Evolutionary conservation across 2,113 vertebrate species (phyloP).

Genomic region (cat (Felis catus)): DNA sequence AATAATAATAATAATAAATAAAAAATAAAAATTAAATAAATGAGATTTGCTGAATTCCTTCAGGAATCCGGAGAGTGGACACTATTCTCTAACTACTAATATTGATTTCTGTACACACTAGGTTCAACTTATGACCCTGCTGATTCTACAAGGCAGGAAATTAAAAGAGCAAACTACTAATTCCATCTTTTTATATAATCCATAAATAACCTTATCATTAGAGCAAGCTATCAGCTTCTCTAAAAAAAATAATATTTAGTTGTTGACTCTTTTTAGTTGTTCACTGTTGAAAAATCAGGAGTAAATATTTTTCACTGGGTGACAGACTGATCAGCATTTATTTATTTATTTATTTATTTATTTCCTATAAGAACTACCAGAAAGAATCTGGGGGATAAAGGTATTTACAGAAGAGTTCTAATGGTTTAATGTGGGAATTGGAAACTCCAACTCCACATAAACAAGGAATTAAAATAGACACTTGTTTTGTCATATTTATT

Average conservation of each 20-base stretch:
- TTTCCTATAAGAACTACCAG: background rate
- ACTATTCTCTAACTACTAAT: background rate
- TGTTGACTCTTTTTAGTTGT: background rate
- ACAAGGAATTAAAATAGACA: background rate
- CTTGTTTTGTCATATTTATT: background rate
- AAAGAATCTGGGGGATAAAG: background rate
- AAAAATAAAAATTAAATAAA: no score
- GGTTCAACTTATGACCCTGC: background rate
- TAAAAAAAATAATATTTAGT: background rate
- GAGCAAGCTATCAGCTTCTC: background rate
- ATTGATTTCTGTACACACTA: background rate
- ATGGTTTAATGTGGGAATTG: background rate
- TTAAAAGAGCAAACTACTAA: background rate
- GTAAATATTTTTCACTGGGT: background rate
- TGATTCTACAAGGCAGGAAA: background rate
- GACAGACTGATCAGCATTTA: background rate
- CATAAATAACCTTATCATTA: background rate
- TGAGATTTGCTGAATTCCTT: background rate
- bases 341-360: background rate
- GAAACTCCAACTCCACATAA: background rate
- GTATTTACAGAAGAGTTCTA: background rate
- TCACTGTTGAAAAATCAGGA: background rate
- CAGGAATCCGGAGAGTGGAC: background rate
- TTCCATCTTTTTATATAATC: background rate
- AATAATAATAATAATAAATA: background rate